Conservation (phyloP, 1,140 invertebrate species). For the Drosophila trapezifrons region DNA sequence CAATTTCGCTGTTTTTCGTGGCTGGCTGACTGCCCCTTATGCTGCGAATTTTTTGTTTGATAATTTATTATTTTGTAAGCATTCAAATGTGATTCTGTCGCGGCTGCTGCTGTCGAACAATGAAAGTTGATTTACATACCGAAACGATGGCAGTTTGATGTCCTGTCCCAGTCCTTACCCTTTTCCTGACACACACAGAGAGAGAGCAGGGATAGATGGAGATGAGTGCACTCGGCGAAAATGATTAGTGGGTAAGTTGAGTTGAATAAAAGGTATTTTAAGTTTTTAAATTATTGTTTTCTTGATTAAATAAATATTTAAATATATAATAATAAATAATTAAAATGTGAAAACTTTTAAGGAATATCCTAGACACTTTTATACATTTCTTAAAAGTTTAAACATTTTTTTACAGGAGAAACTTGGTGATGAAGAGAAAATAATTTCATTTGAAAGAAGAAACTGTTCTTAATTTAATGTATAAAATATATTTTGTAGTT, state of each 20-base stretch:
- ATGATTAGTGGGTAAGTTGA: too few species aligned
- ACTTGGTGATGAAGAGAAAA: too few species aligned
- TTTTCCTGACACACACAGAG: constrained; percentile 28
- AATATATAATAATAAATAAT: too few species aligned
- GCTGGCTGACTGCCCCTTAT: constrained; percentile 53
- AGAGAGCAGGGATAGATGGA: background rate
- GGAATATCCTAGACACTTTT: too few species aligned
- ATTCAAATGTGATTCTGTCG: constrained; percentile 83
- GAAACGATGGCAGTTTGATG: constrained; percentile 74
- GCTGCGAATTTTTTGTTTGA: constrained; percentile 73
- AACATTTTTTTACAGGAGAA: too few species aligned
- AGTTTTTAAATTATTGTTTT: too few species aligned
- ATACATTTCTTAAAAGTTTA: too few species aligned
- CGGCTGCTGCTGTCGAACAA: constrained; percentile 68
- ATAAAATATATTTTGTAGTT: too few species aligned
- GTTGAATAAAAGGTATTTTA: too few species aligned
- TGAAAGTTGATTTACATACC: constrained; percentile 84
- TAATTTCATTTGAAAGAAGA: too few species aligned
- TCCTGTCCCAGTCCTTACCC: constrained; percentile 54
- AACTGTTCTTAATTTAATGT: too few species aligned
- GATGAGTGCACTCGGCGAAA: constrained; percentile 8
- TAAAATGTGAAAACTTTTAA: too few species aligned
- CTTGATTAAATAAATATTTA: background rate
- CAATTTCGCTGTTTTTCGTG: constrained; percentile 67
- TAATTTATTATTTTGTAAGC: constrained; percentile 84